Evolutionary conservation across 2,888 invertebrate genomes (phyloP), one percentile per base, ranked within the genome.

Genomic region (Brachypalpus laphriformis): DNA sequence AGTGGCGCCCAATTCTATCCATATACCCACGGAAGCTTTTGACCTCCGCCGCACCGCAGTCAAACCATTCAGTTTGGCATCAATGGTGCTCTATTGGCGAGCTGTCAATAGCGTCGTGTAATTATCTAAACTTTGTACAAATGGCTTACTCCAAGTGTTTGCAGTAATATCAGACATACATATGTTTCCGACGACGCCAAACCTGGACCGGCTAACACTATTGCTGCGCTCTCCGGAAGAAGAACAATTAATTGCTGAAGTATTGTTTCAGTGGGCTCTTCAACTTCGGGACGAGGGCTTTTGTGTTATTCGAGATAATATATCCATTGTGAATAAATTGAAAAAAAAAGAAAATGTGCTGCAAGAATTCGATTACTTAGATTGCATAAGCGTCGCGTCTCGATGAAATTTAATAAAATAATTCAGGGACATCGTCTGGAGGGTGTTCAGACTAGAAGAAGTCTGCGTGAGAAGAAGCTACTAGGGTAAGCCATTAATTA

Each of bases 221-320:
- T 14, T 8, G 25, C 42, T 20, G n/a, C 16, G 34, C 49, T 83
- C 80, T 74, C 78, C 83, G 83, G 80, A 83, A 83, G 83, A 83
- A 74, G 74, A 83, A 83, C 68, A 80, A 65, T 83, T 74, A 57
- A 68, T 16, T 25, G 66, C 51, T 68, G 20, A 68, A 74, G 63
- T 70, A 59, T 59, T 68, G 40, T 40, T 42, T 71, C 28, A 45
- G 22, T 11, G 18, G 28, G 25, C 18, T 18, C 51, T 82, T 61
- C 42, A 59, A 40, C 22, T 16, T 6, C 34, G n/a, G 34, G 16
- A 47, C 18, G 45, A 65, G 74, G 25, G 65, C 47, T 57, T 47
- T 65, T 34, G n/a, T 61, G 7, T 40, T 20, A n/a, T 57, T 20
- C 1, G 22, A 25, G 54, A 42, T 40, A 42, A 40, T 57, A 8